Conservation (phyloP, 2,888 invertebrate genomes). For the Malthinus seriepunctatus region DNA sequence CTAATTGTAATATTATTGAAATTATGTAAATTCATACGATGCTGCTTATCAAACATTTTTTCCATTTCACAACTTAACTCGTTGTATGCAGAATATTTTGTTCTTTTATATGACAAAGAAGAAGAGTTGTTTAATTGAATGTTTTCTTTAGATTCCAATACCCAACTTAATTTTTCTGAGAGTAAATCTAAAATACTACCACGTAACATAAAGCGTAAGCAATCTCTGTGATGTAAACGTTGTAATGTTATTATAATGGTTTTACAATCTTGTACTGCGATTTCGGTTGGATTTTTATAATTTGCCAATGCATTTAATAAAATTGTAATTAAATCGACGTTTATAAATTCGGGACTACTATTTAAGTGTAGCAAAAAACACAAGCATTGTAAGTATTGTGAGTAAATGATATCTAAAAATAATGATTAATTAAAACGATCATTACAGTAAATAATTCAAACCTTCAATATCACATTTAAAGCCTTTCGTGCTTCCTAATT, state of each 20-base stretch:
- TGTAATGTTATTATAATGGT: slow-evolving; percentile 45
- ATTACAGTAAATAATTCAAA: background rate
- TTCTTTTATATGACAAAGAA: too few relatives aligned
- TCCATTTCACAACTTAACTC: too few relatives aligned
- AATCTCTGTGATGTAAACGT: slow-evolving; percentile 41
- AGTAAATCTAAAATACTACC: slow-evolving; percentile 41
- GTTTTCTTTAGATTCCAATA: slow-evolving; percentile 35
- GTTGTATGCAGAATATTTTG: too few relatives aligned
- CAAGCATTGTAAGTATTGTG: slow-evolving; percentile 46
- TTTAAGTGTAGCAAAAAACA: slow-evolving; percentile 46
- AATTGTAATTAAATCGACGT: slow-evolving; percentile 39
- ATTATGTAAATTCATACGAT: too few relatives aligned
- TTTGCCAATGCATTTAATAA: slow-evolving; percentile 42
- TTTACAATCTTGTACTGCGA: slow-evolving; percentile 42
- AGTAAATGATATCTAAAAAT: slow-evolving; percentile 9
- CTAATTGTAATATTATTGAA: too few relatives aligned
- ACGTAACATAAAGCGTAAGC: slow-evolving; percentile 11
- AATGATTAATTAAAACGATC: background rate
- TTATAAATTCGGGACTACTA: slow-evolving; percentile 36
- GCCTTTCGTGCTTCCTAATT: slow-evolving; percentile 26
- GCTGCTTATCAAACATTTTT: too few relatives aligned
- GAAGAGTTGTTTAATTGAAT: slow-evolving; percentile 23
- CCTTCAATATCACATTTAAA: slow-evolving; percentile 11
- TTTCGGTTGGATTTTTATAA: slow-evolving; percentile 35
- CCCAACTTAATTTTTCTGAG: slow-evolving; percentile 43